Base-by-base conservation (phyloP, 2,888 invertebrate species). In the Tenodera sinensis region DNA sequence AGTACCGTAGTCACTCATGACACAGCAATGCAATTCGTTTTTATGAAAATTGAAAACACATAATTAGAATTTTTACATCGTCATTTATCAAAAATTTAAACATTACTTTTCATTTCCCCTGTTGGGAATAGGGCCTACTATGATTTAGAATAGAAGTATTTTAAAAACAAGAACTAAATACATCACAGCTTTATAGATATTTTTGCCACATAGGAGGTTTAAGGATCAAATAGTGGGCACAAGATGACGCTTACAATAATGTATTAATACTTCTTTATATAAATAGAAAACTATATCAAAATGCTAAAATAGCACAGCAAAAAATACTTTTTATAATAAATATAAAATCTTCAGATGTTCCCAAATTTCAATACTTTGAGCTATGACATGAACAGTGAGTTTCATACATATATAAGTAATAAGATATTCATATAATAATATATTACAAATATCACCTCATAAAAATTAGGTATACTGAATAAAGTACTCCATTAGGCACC, bases 211-310 rank as follows among this genome's bases (percentile, higher is more conserved):
- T 88, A 88, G 88, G 27, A 88, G 83, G 87, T 87, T 83, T 87
- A 87, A 88, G 84, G 84, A 88, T 85, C 88, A 88, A 88, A 92
- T 91, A 91, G 92, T 92, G 92, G 92, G 92, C 92, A 92, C 92
- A 92, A 92, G 91, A 92, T 92, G 92, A 92, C 92, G 92, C 92
- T 92, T 92, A 92, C 91, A 91, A 92, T 91, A 91, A 92, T 91
- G 90, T 88, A 34, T 88, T 81, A 89, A 90, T 84, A 90, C 28
- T 87, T 87, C 81, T 90, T 87, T 87, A 89, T 87, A 90, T 84
- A 86, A 83, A 82, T 88, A 88, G 88, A 34, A 85, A 88, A 27
- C 54, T 85, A 81, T 54, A 88, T 27, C 47, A 81, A 88, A 85
- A 71, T 88, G 88, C 85, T 30, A 85, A 71, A 71, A 84, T 88